Evolutionary conservation across 2,113 vertebrate genomes (phyloP), one percentile per base, ranked within the genome.

Genomic region (Orcinus orca): DNA sequence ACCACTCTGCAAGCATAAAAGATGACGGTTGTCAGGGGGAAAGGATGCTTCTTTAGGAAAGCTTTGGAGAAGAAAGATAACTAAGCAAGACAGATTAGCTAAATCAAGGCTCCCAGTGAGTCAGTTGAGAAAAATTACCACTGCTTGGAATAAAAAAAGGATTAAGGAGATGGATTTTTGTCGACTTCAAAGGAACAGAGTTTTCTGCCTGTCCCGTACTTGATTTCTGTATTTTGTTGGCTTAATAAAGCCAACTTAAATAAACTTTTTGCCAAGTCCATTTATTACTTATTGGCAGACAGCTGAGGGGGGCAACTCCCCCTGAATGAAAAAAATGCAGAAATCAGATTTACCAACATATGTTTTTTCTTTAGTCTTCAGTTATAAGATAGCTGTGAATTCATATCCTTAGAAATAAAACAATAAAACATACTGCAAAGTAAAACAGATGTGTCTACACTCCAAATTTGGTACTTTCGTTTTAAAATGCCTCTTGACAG

Each of bases 131-230:
- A 98, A 98, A 98, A 98, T 98, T 95, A 97, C 97, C 50, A 20
- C 33, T 97, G 98, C 95, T 97, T 98, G 95, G 97, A 97, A 98
- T 97, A 97, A 98, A 97, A 98, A 97, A 95, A 50, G 93, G 95
- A 98, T 98, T 98, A 97, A 96, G 97, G 97, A 98, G 98, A 98
- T 98, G 98, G 98, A 98, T 98, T 98, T 97, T 97, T 98, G 97
- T 98, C 97, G 98, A 98, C 97, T 98, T 98, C 97, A 98, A 62
- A 96, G 96, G 92, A 96, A 97, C 94, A 98, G 88, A 98, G 97
- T 98, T 98, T 98, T 97, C 96, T 96, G 97, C 93, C 96, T 97
- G 97, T 97, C 98, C 95, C 93, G n/a, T 94, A 25, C 95, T 97
- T 98, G 98, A 98, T 98, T 98, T 98, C 98, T 98, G 96, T 96